phyloP scores from a whole-genome alignment of 1,140 invertebrate species.

The Hyles vespertilio region DNA sequence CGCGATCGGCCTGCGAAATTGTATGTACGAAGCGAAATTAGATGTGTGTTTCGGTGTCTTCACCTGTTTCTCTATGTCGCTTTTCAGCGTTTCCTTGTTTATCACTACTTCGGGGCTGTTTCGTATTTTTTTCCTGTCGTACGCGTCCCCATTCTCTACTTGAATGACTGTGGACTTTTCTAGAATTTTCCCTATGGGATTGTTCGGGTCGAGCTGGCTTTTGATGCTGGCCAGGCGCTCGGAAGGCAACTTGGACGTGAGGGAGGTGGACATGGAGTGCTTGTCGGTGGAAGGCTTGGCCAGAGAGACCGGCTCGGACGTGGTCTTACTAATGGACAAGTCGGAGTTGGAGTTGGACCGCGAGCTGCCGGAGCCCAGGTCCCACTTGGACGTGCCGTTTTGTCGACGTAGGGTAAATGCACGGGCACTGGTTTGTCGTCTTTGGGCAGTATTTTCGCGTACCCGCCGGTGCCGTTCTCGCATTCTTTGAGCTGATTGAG shows the following conservation, averaged over 20 bases:
- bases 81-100: slow-evolving; percentile 56
- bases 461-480: slow-evolving; percentile 55
- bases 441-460: slow-evolving; percentile 50
- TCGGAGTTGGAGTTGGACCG: slow-evolving; percentile 66
- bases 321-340: slow-evolving; percentile 62
- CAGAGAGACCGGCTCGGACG: slow-evolving; percentile 62
- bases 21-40: slow-evolving; percentile 78
- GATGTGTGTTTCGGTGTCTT: slow-evolving; percentile 69
- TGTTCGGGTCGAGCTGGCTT: slow-evolving; percentile 70
- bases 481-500: slow-evolving; percentile 63
- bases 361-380: slow-evolving; percentile 51
- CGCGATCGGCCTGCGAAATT: slow-evolving; percentile 66
- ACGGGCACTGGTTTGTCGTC: slow-evolving; percentile 68
- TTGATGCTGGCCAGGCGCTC: slow-evolving; percentile 63
- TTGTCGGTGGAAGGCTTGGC: slow-evolving; percentile 52
- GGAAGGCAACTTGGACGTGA: slow-evolving; percentile 51
- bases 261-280: slow-evolving; percentile 51
- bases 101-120: slow-evolving; percentile 36
- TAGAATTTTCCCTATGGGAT: slow-evolving; percentile 70
- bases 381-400: slow-evolving; percentile 63
- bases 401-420: slow-evolving; percentile 59
- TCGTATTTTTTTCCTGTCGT: slow-evolving; percentile 38
- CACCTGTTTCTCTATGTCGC: slow-evolving; percentile 67
- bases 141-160: slow-evolving; percentile 63
- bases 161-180: slow-evolving; percentile 72